Percentiles rank a stretch among this genome's conserved stretches.
Conservation (phyloP, 2,797 vertebrate species). For the Acipenser ruthenus region DNA sequence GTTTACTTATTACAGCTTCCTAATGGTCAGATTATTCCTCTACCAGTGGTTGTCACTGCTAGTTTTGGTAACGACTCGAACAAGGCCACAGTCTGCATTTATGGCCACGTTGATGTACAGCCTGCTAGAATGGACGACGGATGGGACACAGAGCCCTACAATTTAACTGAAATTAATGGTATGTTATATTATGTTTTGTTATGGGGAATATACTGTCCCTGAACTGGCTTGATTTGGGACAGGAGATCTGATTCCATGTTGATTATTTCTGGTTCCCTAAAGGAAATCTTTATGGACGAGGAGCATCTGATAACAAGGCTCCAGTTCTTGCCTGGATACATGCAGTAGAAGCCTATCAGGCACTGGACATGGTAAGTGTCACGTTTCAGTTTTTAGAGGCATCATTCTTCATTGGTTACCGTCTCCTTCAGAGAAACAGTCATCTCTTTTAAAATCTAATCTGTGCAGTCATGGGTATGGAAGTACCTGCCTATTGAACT, state of each 20-base stretch:
- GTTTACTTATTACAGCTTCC: slow-evolving; percentile 40
- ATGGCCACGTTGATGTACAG: slow-evolving; percentile 70
- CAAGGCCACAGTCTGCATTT: slow-evolving; percentile 62
- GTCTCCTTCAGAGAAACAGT: no score
- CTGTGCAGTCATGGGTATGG: no score
- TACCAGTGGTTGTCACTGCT: slow-evolving; percentile 67
- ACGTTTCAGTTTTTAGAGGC: neutral
- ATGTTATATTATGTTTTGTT: neutral
- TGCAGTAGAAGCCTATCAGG: slow-evolving; percentile 65
- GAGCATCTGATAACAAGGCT: slow-evolving; percentile 86
- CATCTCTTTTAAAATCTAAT: no score
- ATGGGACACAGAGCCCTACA: slow-evolving; percentile 65
- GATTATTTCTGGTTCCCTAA: slow-evolving; percentile 10
- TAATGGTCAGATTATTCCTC: slow-evolving; percentile 39
- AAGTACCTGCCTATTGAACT: no score
- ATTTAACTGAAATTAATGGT: slow-evolving; percentile 63
- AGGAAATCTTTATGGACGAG: slow-evolving; percentile 86
- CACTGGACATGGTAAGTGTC: slow-evolving; percentile 64
- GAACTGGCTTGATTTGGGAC: no score
- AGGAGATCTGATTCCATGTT: no score
- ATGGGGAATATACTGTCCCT: neutral
- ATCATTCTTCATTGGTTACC: no score
- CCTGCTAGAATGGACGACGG: slow-evolving; percentile 63
- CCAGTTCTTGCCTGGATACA: slow-evolving; percentile 87
- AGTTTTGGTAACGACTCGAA: slow-evolving; percentile 53